Base-by-base conservation (phyloP, 2,797 vertebrate genomes). In the Decapterus maruadsi region DNA sequence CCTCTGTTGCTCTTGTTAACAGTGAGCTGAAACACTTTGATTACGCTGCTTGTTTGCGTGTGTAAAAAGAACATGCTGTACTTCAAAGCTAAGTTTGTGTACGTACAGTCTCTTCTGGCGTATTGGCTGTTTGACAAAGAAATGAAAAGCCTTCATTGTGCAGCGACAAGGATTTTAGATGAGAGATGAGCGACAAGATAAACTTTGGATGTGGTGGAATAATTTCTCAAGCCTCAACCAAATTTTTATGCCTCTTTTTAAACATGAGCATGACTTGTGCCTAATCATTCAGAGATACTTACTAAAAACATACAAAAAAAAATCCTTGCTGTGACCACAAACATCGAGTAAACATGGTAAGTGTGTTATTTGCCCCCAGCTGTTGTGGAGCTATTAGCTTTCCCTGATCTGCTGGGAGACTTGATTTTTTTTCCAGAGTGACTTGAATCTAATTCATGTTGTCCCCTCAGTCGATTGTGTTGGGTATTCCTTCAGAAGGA, bases 1-100 rank as follows among this genome's bases (percentile, higher is more conserved):
- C 48, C 20, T 51, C 26, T 56, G 53, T 31, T 66, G 4, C 61
- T 70, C 50, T 53, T 60, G 13, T 38, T 67, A 53, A 55, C 43
- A 12, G 19, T 42, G 14, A 64, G 20, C 60, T 68, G n/a, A 60
- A 55, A 60, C 68, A 50, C 17, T 48, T 48, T 61, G 13, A 60
- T 61, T 17, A 4, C 22, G 20, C 20, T 40, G 46, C 50, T 6
- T 72, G 40, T 59, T 13, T 45, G 43, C 17, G 46, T 48, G 46
- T 48, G 17, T 48, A 14, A 62, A 62, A 51, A 54, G 59, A 68
- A 56, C 16, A 55, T 7, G 12, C 16, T 65, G 42, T 57, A 19
- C 71, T 70, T 16, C 17, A 55, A n/a, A 70, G 61, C 51, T 61
- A 40, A 13, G 51, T 74, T 74, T 53, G 36, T 51, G 13, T 13